A percentile compares a stretch with the other conserved stretches of the same genome.
These are phyloP conservation scores for Geothlypis trichas DNA, from an alignment of 2,113 vertebrate species.

Conservation along the genomic window DNA sequence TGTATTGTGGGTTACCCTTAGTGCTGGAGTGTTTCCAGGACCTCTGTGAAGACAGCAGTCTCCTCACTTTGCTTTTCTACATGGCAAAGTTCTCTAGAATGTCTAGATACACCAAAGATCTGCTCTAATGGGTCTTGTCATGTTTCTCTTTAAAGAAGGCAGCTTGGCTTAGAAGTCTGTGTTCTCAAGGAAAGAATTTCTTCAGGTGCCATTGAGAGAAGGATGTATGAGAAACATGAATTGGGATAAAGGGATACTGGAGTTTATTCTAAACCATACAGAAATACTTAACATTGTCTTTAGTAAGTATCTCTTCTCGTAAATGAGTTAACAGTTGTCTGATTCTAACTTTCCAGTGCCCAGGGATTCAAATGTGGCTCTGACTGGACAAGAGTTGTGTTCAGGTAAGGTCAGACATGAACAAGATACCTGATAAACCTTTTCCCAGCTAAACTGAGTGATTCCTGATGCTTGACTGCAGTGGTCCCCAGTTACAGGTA, in stretches of 20 bases:
- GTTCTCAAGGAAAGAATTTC: not conserved
- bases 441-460: not conserved
- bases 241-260: not conserved
- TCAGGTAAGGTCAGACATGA: constrained; percentile 80
- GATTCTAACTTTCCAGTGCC: constrained; percentile 76
- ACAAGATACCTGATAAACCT: not conserved
- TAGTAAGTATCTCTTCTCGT: not conserved
- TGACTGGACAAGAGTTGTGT: constrained; percentile 95
- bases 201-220: not conserved
- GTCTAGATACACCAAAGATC: not conserved
- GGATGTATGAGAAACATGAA: not conserved
- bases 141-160: not conserved
- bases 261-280: not conserved
- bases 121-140: not conserved
- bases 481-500: not conserved
- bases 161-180: not conserved
- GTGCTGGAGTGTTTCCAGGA: not conserved
- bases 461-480: not conserved
- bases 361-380: constrained; percentile 97
- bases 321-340: not conserved
- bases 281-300: not conserved
- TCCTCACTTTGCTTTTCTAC: not conserved
- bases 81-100: not conserved
- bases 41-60: not conserved
- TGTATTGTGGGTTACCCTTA: not conserved